These are phyloP conservation scores for Pachliopta kotzebuea DNA, from an alignment of 2,888 invertebrate genomes.

Conservation along the genomic window DNA sequence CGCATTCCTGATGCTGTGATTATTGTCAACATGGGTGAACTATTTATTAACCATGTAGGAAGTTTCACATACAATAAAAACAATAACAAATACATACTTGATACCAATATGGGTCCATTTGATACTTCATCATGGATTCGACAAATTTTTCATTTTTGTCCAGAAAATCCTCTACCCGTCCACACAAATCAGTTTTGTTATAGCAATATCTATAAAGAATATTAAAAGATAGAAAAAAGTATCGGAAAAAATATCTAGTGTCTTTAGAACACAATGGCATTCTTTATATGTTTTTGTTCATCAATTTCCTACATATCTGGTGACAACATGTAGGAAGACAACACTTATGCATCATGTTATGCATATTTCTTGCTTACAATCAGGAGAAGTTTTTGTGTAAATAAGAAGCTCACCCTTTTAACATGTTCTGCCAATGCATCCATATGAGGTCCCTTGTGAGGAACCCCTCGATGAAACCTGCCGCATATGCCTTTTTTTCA, in stretches of 20 bases:
- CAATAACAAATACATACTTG: constrained; percentile 66
- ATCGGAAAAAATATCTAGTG: too few species aligned
- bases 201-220: constrained; percentile 66
- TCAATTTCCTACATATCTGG: too few species aligned
- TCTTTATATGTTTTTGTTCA: too few species aligned
- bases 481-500: constrained; percentile 82
- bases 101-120: constrained; percentile 82
- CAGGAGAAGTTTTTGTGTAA: background rate
- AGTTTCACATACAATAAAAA: constrained; percentile 1
- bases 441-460: constrained; percentile 81
- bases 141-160: constrained; percentile 81
- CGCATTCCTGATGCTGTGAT: too few species aligned
- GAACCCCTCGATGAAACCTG: constrained; percentile 83
- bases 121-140: constrained; percentile 59
- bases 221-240: background rate
- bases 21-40: too few species aligned
- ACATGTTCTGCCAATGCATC: constrained; percentile 82
- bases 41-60: too few species aligned
- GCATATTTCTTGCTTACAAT: too few species aligned
- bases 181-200: constrained; percentile 75
- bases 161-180: constrained; percentile 76
- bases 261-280: too few species aligned
- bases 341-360: too few species aligned
- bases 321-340: too few species aligned
- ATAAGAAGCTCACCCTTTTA: constrained; percentile 61